A percentile compares a stretch with the other conserved stretches of the same genome.
phyloP scores from a whole-genome alignment of 2,888 invertebrate genomes.

The Drosophila limbata region DNA sequence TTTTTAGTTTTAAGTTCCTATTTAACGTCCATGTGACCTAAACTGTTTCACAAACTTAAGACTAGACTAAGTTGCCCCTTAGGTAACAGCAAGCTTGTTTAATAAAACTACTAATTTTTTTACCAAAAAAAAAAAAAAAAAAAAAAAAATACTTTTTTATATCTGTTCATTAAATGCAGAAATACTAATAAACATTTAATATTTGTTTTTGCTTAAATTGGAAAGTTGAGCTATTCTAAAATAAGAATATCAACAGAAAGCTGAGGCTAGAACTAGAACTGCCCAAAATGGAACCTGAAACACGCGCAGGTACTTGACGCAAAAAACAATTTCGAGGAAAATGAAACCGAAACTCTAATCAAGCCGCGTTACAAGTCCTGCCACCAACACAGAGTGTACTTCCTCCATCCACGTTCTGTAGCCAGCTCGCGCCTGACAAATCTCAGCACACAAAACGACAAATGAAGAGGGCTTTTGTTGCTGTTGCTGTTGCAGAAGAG shows the following conservation, averaged over 20 bases:
- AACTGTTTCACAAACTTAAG: too few species aligned
- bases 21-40: too few species aligned
- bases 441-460: slow-evolving; percentile 41
- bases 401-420: slow-evolving; percentile 16
- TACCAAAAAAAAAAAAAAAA: too few species aligned
- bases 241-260: background rate
- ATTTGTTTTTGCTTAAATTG: background rate
- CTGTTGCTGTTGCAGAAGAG: background rate
- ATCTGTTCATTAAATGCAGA: background rate
- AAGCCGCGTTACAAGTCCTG: slow-evolving; percentile 41
- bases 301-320: slow-evolving; percentile 27
- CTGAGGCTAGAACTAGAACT: background rate
- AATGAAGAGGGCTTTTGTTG: slow-evolving; percentile 32
- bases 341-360: slow-evolving; percentile 46
- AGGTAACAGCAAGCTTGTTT: too few species aligned
- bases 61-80: too few species aligned
- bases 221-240: background rate
- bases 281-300: slow-evolving; percentile 11
- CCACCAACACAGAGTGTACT: slow-evolving; percentile 1
- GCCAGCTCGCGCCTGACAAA: slow-evolving; percentile 27
- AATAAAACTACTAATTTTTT: too few species aligned
- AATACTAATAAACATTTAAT: background rate
- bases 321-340: slow-evolving; percentile 25
- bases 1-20: too few species aligned
- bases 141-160: background rate